These are phyloP conservation scores for Semotilus atromaculatus DNA, from an alignment of 2,797 vertebrate genomes.

Conservation along the genomic window DNA sequence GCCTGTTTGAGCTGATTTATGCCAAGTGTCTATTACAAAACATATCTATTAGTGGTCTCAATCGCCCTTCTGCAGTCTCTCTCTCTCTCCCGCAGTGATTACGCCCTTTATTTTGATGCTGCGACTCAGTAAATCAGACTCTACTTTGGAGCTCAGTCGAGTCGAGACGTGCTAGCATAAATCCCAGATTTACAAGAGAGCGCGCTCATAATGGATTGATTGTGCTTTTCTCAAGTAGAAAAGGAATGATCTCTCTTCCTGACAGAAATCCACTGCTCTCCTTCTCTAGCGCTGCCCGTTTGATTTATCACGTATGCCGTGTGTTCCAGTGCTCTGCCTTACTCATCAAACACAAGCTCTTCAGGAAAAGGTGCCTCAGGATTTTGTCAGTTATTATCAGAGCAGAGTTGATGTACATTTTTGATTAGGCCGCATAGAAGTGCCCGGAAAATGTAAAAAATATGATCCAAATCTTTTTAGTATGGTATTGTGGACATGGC, in stretches of 20 bases:
- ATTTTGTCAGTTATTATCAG: slow-evolving; percentile 45
- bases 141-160: slow-evolving; percentile 55
- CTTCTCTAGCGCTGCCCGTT: slow-evolving; percentile 46
- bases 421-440: neutral
- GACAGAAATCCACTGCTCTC: slow-evolving; percentile 57
- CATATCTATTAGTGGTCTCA: slow-evolving; percentile 36
- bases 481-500: neutral
- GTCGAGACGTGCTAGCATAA: slow-evolving; percentile 56
- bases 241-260: slow-evolving; percentile 60
- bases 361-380: slow-evolving; percentile 34
- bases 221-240: slow-evolving; percentile 62
- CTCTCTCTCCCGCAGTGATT: slow-evolving; percentile 57
- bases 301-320: slow-evolving; percentile 58
- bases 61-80: slow-evolving; percentile 10
- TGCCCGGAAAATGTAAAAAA: neutral
- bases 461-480: neutral
- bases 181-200: slow-evolving; percentile 62
- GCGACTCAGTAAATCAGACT: slow-evolving; percentile 60
- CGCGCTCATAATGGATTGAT: slow-evolving; percentile 63
- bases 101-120: slow-evolving; percentile 60
- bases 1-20: slow-evolving; percentile 34
- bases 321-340: slow-evolving; percentile 51
- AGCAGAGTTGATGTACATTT: slow-evolving; percentile 1
- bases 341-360: slow-evolving; percentile 54
- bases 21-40: slow-evolving; percentile 26